Percentiles rank a stretch among this genome's conserved stretches.
These are phyloP conservation scores for Cyprinodon brontotheroides DNA, from an alignment of 2,113 vertebrate genomes.

Conservation along the genomic window DNA sequence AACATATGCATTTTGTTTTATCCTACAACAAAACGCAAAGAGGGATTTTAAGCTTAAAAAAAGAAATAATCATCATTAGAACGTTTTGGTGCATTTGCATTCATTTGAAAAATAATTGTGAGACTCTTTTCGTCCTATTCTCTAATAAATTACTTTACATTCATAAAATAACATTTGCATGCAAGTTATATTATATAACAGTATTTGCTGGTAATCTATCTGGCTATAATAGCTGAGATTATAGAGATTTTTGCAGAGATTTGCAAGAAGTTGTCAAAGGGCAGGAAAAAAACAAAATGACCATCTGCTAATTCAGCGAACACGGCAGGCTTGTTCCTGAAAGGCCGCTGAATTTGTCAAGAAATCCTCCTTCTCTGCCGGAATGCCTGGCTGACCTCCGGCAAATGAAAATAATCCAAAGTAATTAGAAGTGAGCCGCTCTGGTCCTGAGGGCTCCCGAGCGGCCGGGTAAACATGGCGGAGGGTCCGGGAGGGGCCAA, in stretches of 20 bases:
- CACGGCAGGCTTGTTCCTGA: conserved; percentile 71
- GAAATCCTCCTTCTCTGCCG: conserved; percentile 83
- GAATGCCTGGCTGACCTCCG: conserved; percentile 92
- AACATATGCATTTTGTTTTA: no score
- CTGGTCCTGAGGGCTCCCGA: conserved; percentile 92
- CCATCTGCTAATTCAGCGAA: conserved; percentile 82
- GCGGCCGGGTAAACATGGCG: conserved; percentile 95
- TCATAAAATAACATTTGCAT: not conserved
- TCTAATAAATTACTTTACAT: not conserved
- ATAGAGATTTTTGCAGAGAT: conserved; percentile 1
- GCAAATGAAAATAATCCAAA: conserved; percentile 99
- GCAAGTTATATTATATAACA: not conserved
- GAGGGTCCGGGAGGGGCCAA: conserved; percentile 88
- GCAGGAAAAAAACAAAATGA: conserved; percentile 73
- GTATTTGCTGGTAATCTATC: not conserved
- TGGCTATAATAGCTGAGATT: not conserved
- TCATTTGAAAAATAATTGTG: no score
- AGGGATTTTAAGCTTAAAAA: no score
- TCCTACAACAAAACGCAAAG: no score
- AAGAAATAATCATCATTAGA: no score
- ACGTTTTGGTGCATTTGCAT: no score
- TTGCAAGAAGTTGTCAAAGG: conserved; percentile 34
- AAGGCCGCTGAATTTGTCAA: conserved; percentile 82
- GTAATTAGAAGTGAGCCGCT: conserved; percentile 99
- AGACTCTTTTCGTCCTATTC: not conserved